phyloP scores from a whole-genome alignment of 2,797 vertebrate species.

The Paramormyrops hopkinsi region DNA sequence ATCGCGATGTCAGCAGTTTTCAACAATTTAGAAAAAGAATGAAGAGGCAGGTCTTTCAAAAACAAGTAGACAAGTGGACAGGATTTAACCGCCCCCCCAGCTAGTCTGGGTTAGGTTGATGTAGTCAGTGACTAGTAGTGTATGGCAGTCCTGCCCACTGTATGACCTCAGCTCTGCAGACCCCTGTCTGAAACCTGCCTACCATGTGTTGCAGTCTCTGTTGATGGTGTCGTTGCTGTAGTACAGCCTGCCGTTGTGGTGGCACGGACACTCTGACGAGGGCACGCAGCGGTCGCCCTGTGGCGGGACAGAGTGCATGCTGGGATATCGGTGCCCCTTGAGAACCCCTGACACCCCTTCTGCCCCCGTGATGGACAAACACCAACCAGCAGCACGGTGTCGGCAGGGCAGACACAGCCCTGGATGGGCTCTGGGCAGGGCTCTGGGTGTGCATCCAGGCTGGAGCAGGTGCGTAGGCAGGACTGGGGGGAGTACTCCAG shows the following conservation, averaged over 20 bases:
- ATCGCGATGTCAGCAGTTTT: not conserved
- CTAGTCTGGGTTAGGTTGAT: not conserved
- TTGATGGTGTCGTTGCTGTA: constrained; percentile 74
- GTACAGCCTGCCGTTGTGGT: constrained; percentile 72
- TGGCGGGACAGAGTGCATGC: not conserved
- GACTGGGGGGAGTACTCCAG: constrained; percentile 66
- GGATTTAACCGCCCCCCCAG: not conserved
- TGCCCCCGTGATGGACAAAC: not conserved
- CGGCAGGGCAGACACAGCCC: constrained; percentile 77
- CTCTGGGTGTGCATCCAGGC: constrained; percentile 38
- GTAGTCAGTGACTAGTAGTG: not conserved
- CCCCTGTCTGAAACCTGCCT: constrained; percentile 13
- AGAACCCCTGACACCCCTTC: not conserved
- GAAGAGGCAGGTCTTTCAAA: not conserved
- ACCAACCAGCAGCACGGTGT: constrained; percentile 71
- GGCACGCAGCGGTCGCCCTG: constrained; percentile 70
- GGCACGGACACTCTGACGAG: constrained; percentile 77
- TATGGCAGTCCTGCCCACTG: not conserved
- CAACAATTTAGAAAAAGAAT: not conserved
- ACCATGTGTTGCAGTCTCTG: constrained; percentile 87
- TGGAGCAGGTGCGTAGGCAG: constrained; percentile 77
- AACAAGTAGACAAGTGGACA: not conserved
- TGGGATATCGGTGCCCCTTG: not conserved
- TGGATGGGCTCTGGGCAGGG: constrained; percentile 61
- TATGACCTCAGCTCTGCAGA: not conserved